Conservation (phyloP, 2,888 invertebrate genomes). For the Ennomos erosarius region DNA sequence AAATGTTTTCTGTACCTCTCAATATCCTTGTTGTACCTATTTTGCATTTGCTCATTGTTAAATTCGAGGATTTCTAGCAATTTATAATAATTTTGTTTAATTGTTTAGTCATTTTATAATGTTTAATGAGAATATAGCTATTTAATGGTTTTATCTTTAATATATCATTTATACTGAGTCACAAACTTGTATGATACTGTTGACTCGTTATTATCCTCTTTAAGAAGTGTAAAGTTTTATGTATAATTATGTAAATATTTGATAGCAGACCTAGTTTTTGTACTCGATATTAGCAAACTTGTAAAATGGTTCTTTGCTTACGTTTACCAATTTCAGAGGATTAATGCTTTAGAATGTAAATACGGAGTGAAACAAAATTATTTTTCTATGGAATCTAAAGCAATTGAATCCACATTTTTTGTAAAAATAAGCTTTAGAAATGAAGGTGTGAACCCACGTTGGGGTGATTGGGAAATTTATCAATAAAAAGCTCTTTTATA, state of each 20-base stretch:
- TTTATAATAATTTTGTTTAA: constrained; percentile 42
- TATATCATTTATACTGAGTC: constrained; percentile 33
- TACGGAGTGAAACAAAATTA: constrained; percentile 64
- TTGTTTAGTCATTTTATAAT: constrained; percentile 32
- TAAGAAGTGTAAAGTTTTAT: constrained; percentile 54
- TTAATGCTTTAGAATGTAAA: constrained; percentile 57
- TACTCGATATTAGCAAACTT: constrained; percentile 62
- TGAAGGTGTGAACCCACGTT: constrained; percentile 49
- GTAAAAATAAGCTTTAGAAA: constrained; percentile 58
- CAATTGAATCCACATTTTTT: constrained; percentile 36
- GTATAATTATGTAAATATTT: constrained; percentile 75
- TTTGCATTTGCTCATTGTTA: constrained; percentile 69
- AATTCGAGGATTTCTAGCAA: constrained; percentile 42
- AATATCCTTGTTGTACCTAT: constrained; percentile 62
- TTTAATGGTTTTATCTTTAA: constrained; percentile 39
- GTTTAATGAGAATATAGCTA: constrained; percentile 50
- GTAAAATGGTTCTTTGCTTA: constrained; percentile 36
- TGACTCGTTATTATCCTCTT: constrained; percentile 41
- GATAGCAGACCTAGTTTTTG: constrained; percentile 65
- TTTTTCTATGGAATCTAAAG: constrained; percentile 70
- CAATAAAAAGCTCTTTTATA: constrained; percentile 64
- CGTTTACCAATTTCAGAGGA: constrained; percentile 21
- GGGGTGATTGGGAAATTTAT: constrained; percentile 66
- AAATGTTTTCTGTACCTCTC: constrained; percentile 49
- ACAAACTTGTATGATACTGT: constrained; percentile 39